Percentiles rank a stretch among this genome's conserved stretches.
Evolutionary conservation across 2,797 vertebrate genomes (phyloP).

Genomic region (Pygocentrus nattereri): DNA sequence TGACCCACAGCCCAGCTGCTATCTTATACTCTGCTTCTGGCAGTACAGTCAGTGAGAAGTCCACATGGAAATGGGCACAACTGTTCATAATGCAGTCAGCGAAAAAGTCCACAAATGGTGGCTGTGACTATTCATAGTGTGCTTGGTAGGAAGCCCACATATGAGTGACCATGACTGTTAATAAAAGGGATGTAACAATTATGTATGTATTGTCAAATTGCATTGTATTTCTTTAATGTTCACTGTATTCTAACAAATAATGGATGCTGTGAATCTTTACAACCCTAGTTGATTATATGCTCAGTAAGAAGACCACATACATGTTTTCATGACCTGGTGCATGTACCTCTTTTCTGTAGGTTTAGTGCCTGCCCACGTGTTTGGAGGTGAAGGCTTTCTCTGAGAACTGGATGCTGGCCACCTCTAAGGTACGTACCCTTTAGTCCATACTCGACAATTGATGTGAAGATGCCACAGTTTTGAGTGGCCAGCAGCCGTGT

Average conservation of each 20-base stretch:
- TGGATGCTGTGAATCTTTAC: no score
- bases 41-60: neutral
- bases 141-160: no score
- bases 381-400: neutral
- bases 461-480: neutral
- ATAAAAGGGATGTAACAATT: neutral
- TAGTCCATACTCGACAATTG: no score
- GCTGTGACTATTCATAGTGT: no score
- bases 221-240: no score
- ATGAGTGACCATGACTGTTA: neutral
- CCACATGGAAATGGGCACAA: neutral
- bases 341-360: slow-evolving; percentile 27
- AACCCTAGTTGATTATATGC: no score
- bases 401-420: neutral
- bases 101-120: neutral
- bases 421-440: slow-evolving; percentile 19
- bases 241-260: no score
- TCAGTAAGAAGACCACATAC: neutral
- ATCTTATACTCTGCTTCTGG: neutral
- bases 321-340: neutral
- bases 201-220: no score
- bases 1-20: neutral
- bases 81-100: neutral
- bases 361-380: slow-evolving; percentile 23
- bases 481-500: neutral